Evolutionary conservation across 2,888 invertebrate species (phyloP).

Genomic region (Hanleya hanleyi): DNA sequence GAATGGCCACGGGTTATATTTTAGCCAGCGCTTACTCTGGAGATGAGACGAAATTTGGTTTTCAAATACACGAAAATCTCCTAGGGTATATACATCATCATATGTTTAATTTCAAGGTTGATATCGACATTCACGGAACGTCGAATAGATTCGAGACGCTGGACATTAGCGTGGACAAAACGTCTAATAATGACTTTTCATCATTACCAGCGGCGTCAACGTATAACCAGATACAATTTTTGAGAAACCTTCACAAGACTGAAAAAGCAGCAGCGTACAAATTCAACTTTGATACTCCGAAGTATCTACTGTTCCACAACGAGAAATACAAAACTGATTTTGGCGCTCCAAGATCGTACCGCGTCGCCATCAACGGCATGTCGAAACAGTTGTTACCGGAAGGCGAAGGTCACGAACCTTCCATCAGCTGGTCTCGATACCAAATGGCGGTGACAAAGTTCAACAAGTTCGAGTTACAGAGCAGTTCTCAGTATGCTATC

Average conservation of each 20-base stretch:
- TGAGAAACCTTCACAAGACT: constrained; percentile 35
- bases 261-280: constrained; percentile 51
- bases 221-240: constrained; percentile 41
- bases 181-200: not conserved
- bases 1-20: constrained; percentile 61
- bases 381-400: constrained; percentile 30
- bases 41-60: constrained; percentile 48
- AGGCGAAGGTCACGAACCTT: not conserved
- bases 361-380: constrained; percentile 16
- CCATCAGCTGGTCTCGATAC: constrained; percentile 27
- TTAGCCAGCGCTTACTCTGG: constrained; percentile 38
- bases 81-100: constrained; percentile 61
- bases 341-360: constrained; percentile 29
- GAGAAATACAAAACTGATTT: constrained; percentile 26
- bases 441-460: constrained; percentile 52
- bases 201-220: not conserved
- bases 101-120: constrained; percentile 59
- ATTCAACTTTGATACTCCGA: constrained; percentile 56
- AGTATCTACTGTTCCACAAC: constrained; percentile 51
- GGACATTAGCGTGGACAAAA: constrained; percentile 50
- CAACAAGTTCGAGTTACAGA: constrained; percentile 51
- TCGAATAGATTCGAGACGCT: constrained; percentile 61
- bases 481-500: constrained; percentile 54
- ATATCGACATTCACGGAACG: constrained; percentile 56
- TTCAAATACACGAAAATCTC: constrained; percentile 47